Evolutionary conservation across 2,888 invertebrate genomes (phyloP), one percentile per base, ranked within the genome.

Genomic region (Physocephala rufipes): DNA sequence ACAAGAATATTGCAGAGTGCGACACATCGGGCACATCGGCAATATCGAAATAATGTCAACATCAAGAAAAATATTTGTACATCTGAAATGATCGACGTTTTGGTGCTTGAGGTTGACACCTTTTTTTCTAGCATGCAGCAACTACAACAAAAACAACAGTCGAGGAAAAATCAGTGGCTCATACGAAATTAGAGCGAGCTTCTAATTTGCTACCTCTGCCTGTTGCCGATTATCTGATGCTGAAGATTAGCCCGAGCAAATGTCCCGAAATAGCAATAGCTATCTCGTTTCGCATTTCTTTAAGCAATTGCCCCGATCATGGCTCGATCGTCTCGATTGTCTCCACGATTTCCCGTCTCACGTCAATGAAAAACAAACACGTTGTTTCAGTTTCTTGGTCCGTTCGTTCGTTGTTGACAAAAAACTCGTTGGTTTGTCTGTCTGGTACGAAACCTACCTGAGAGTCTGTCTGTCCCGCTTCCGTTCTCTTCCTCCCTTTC

Each of bases 41-140:
- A n/a, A 7, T 28, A 63, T 26, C 65, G 72, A 74, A 58, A 71
- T 55, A 74, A 76, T 76, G 81, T 82, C 81, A 82, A 82, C 80
- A 80, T 75, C 75, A 80, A 79, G 80, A 75, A 81, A 82, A 81
- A 81, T 82, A 81, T 81, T 81, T 81, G 80, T 79, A 80, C 82
- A 82, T 81, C 79, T 75, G 76, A 82, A 82, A 81, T 82, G 82
- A 81, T 81, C 81, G 79, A 67, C 70, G 68, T 67, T 73, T 73
- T 53, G 67, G 62, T 70, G 61, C 26, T 24, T 47, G 70, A 61
- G 55, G 71, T 74, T 72, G 79, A 79, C 81, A 81, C 80, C 78
- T 68, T 47, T 21, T 15, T 24, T 24, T 53, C n/a, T 2, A 51
- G 51, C 51, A 16, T 19, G 9, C 2, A 16, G n/a, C 51, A 26